A percentile compares a stretch with the other conserved stretches of the same genome.
These are phyloP conservation scores for Coreoperca whiteheadi DNA, from an alignment of 2,113 vertebrate species.

Conservation along the genomic window DNA sequence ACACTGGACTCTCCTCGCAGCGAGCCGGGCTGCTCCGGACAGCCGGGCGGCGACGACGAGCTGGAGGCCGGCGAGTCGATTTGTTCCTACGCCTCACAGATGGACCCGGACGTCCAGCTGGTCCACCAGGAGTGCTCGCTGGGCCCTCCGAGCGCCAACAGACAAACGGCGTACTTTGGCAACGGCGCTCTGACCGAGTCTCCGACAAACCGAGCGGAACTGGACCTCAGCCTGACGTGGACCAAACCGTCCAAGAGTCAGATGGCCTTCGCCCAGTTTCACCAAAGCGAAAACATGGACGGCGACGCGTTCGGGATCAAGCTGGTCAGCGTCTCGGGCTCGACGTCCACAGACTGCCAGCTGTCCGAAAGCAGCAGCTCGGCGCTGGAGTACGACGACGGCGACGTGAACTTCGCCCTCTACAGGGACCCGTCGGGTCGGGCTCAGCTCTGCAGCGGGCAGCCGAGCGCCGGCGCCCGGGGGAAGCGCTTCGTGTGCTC, in stretches of 20 bases:
- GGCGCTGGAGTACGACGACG: slow-evolving; percentile 46
- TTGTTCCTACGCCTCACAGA: slow-evolving; percentile 24
- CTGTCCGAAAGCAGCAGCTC: slow-evolving; percentile 52
- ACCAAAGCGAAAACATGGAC: slow-evolving; percentile 34
- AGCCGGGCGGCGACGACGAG: background rate
- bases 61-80: slow-evolving; percentile 23
- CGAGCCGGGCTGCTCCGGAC: slow-evolving; percentile 41
- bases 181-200: slow-evolving; percentile 32
- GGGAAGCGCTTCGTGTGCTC: slow-evolving; percentile 64
- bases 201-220: background rate
- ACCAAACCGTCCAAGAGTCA: slow-evolving; percentile 42
- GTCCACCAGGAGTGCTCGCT: slow-evolving; percentile 51
- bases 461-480: background rate
- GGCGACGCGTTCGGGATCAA: slow-evolving; percentile 62
- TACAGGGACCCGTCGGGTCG: slow-evolving; percentile 48
- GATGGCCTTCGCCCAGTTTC: slow-evolving; percentile 27
- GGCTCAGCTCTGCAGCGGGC: background rate
- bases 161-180: slow-evolving; percentile 24
- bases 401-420: slow-evolving; percentile 37
- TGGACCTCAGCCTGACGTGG: slow-evolving; percentile 60
- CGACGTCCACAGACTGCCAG: slow-evolving; percentile 38
- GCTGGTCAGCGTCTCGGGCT: slow-evolving; percentile 61
- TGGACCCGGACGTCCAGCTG: slow-evolving; percentile 57
- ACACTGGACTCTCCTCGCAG: slow-evolving; percentile 46
- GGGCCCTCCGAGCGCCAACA: background rate